Evolutionary conservation across 2,888 invertebrate genomes (phyloP).

Genomic region (Sericinus montela): DNA sequence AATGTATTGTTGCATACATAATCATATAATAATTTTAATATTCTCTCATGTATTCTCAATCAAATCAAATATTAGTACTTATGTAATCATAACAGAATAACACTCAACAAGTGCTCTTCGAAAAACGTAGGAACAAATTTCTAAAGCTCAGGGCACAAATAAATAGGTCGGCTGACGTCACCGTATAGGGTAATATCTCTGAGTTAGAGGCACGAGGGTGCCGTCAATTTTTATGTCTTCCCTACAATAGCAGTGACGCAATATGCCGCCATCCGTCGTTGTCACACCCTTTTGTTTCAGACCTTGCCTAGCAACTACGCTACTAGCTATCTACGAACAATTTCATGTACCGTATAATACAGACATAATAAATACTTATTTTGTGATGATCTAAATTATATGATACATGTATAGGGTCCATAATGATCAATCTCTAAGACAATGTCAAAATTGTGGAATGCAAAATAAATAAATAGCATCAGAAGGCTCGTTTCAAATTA

Average conservation of each 20-base stretch:
- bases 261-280: constrained; percentile 12
- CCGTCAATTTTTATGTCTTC: constrained; percentile 18
- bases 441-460: too few relatives aligned
- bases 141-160: constrained; percentile 1
- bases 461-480: too few relatives aligned
- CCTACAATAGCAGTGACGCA: constrained; percentile 17
- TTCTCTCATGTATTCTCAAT: too few relatives aligned
- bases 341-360: too few relatives aligned
- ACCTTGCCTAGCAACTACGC: constrained; percentile 13
- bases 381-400: too few relatives aligned
- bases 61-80: too few relatives aligned
- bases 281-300: constrained; percentile 6
- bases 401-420: too few relatives aligned
- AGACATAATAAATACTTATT: too few relatives aligned
- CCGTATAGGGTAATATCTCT: constrained; percentile 11
- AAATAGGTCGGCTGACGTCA: constrained; percentile 25
- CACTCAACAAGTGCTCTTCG: constrained; percentile 3
- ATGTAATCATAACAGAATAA: background rate
- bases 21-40: too few relatives aligned
- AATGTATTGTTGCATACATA: too few relatives aligned
- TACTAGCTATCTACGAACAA: background rate
- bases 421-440: too few relatives aligned
- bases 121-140: constrained; percentile 7
- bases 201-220: constrained; percentile 10
- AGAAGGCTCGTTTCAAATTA: too few relatives aligned